A percentile compares a stretch with the other conserved stretches of the same genome.
Conservation (phyloP, 2,888 invertebrate genomes). For the Vandiemenella viatica region DNA sequence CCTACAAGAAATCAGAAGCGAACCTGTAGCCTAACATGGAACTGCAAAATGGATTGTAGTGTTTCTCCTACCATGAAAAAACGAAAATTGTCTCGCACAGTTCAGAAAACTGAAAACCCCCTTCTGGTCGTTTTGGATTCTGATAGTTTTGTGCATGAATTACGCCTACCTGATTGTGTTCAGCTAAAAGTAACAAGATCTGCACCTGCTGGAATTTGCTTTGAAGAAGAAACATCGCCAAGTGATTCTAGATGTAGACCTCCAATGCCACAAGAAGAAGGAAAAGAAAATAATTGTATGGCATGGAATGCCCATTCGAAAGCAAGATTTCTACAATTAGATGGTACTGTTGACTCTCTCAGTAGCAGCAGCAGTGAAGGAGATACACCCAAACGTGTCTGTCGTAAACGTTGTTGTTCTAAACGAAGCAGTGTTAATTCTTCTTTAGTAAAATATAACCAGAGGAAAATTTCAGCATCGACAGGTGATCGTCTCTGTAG, state of each 20-base stretch:
- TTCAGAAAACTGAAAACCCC: no score
- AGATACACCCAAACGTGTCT: constrained; percentile 28
- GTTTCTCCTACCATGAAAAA: constrained; percentile 48
- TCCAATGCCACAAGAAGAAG: constrained; percentile 22
- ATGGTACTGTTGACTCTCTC: constrained; percentile 52
- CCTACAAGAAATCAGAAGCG: constrained; percentile 38
- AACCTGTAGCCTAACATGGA: constrained; percentile 52
- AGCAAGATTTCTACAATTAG: constrained; percentile 44
- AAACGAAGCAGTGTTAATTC: constrained; percentile 12
- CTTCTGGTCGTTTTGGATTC: no score
- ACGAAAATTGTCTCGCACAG: constrained; percentile 40
- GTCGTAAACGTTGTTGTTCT: constrained; percentile 24
- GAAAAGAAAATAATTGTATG: constrained; percentile 28
- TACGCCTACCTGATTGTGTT: constrained; percentile 32
- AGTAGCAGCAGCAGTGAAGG: constrained; percentile 33
- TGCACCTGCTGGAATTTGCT: constrained; percentile 23
- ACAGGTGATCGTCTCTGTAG: background rate
- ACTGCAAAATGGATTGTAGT: constrained; percentile 50
- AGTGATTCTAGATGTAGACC: background rate
- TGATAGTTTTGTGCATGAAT: no score
- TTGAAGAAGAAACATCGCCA: constrained; percentile 8
- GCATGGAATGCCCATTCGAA: constrained; percentile 30
- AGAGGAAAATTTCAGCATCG: no score
- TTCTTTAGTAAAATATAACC: no score
- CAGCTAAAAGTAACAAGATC: constrained; percentile 28